Evolutionary conservation across 2,888 invertebrate genomes (phyloP).

Genomic region (Pachycephus smyrnensis): DNA sequence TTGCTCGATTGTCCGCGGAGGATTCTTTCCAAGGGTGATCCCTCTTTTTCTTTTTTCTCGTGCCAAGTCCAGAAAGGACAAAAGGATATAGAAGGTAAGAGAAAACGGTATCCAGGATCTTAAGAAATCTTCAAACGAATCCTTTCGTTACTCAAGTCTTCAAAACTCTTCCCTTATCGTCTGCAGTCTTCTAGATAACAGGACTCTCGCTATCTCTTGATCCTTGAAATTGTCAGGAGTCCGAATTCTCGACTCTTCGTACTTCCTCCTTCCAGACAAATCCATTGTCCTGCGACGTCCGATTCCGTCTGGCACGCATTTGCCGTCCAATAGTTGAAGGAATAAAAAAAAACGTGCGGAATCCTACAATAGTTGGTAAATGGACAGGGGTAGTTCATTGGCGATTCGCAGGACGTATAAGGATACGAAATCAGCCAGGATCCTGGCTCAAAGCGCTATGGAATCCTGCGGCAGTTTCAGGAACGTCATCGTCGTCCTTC

Average conservation of each 20-base stretch:
- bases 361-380: conserved; percentile 39
- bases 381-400: conserved; percentile 34
- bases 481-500: background rate
- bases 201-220: background rate
- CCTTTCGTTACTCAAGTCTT: background rate
- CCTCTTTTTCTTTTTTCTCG: background rate
- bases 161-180: background rate
- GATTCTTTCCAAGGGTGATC: background rate
- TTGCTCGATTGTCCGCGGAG: background rate
- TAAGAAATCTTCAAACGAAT: background rate
- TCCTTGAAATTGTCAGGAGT: background rate
- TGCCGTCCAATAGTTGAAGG: background rate
- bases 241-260: background rate
- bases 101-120: conserved; percentile 17
- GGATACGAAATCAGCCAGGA: background rate
- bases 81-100: conserved; percentile 8
- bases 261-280: background rate
- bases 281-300: background rate
- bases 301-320: background rate
- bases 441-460: background rate
- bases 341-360: background rate
- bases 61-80: background rate
- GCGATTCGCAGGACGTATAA: conserved; percentile 40
- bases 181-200: background rate
- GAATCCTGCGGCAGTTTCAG: background rate